Base-by-base conservation (phyloP, 1,140 invertebrate species). In the Ips typographus region DNA sequence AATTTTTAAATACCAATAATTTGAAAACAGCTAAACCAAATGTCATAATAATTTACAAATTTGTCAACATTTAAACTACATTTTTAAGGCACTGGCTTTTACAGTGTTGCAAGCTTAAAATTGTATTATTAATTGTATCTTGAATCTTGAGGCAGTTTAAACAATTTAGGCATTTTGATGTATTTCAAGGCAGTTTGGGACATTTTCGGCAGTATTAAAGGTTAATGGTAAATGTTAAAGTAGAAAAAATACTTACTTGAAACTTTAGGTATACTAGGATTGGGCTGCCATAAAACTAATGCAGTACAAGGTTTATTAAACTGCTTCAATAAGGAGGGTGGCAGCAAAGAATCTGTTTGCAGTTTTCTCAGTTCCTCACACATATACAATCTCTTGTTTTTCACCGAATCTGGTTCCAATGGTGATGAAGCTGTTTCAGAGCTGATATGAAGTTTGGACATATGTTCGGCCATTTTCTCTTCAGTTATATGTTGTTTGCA, bases 401-500 rank as follows among this genome's bases (percentile, higher is more conserved):
- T 73, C 22, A 69, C 67, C 4, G 65, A 56, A 2, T 74, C 74
- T 40, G 72, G 73, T 73, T 81, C 80, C 39, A 72, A 70, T 7
- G 68, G 66, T n/a, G 70, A 71, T 8, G 62, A 44, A 37, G 72
- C 71, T 4, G 77, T 77, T 75, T 80, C 80, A 2, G 79, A 73
- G 76, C 83, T 86, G 68, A 93, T 91, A 73, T 91, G 89, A 38
- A 93, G 79, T 42, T 87, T 85, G 72, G 84, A 87, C 68, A 93
- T 86, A 75, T 91, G 89, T 47, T 88, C 89, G 22, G 90, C 86
- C 86, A 93, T 91, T 80, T 90, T 90, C 77, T 92, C 90, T 79
- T 92, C 90, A 1, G 90, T 91, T 70, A 92, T 91, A n/a, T 89
- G 83, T 74, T 90, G 89, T 79, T 93, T 93, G n/a, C 81, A 75